These are phyloP conservation scores for Dryobota labecula DNA, from an alignment of 2,888 invertebrate species.

Conservation along the genomic window DNA sequence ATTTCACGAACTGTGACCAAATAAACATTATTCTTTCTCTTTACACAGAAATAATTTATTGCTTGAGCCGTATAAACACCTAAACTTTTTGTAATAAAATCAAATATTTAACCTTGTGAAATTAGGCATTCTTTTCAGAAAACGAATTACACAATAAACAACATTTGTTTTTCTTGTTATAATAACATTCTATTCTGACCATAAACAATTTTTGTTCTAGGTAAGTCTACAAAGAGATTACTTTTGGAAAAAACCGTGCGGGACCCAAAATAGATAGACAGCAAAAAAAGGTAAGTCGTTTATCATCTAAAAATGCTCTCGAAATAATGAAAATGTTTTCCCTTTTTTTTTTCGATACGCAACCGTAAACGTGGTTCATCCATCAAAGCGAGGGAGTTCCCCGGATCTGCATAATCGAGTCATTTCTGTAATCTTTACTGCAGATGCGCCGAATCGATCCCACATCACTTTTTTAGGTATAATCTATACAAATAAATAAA, in stretches of 20 bases:
- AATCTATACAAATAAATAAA: no score
- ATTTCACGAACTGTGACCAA: no score
- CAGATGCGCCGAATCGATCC: slow-evolving; percentile 31
- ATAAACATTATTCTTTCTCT: no score
- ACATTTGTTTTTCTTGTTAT: not conserved
- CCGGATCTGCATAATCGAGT: slow-evolving; percentile 67
- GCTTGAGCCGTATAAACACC: not conserved
- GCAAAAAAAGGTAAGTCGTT: slow-evolving; percentile 74
- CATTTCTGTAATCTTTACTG: slow-evolving; percentile 59
- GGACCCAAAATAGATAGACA: slow-evolving; percentile 63
- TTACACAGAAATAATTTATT: not conserved
- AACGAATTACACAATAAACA: slow-evolving; percentile 4
- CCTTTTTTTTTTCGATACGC: slow-evolving; percentile 67
- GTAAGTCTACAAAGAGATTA: slow-evolving; percentile 69
- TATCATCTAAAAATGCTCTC: slow-evolving; percentile 72
- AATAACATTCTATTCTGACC: slow-evolving; percentile 40
- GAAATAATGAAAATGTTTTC: slow-evolving; percentile 71
- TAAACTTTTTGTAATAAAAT: not conserved
- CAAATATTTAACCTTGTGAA: not conserved
- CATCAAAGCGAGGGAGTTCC: slow-evolving; percentile 65
- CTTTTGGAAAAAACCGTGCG: slow-evolving; percentile 58
- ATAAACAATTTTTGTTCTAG: slow-evolving; percentile 68
- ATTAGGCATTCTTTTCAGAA: not conserved
- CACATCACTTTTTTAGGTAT: no score
- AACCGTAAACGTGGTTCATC: slow-evolving; percentile 64